Evolutionary conservation across 2,888 invertebrate genomes (phyloP).

Genomic region (Stenchaetothrips biformis): DNA sequence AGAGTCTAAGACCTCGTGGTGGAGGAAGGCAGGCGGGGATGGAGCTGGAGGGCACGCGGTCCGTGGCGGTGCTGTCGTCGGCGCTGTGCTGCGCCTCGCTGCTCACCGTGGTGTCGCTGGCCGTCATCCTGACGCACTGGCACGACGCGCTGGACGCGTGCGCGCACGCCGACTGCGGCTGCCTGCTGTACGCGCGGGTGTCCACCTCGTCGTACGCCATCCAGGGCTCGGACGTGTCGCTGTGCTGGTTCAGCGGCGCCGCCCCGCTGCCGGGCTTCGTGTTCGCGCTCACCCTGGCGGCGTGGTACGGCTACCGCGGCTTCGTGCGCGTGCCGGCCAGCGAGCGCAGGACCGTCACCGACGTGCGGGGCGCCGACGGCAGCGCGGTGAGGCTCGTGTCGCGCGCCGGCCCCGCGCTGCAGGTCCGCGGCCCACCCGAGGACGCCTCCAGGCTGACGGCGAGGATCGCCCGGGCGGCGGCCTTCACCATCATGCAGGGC

Average conservation of each 20-base stretch:
- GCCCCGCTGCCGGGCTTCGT: conserved; percentile 41
- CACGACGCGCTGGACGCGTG: conserved; percentile 42
- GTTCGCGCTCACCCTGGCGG: conserved; percentile 40
- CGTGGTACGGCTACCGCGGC: conserved; percentile 46
- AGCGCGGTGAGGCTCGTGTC: conserved; percentile 40
- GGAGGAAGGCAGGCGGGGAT: too few relatives aligned
- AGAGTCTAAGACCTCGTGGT: too few relatives aligned
- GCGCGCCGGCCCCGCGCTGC: neutral
- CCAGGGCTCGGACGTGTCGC: conserved; percentile 44
- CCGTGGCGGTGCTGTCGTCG: neutral
- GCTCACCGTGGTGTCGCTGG: neutral
- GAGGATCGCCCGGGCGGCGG: neutral
- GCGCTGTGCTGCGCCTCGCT: neutral
- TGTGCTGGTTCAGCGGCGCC: conserved; percentile 44
- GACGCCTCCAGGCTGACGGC: neutral
- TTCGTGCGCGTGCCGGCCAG: conserved; percentile 41
- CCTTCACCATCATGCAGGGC: conserved; percentile 41
- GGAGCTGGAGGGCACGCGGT: neutral
- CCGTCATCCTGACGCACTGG: conserved; percentile 7
- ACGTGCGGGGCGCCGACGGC: conserved; percentile 37
- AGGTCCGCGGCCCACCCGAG: neutral
- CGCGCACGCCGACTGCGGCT: conserved; percentile 42
- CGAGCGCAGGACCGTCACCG: conserved; percentile 36
- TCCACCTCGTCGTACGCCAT: conserved; percentile 43
- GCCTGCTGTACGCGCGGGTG: conserved; percentile 43